These are phyloP conservation scores for Hemicentrotus pulcherrimus DNA, from an alignment of 35 echinoderm and acorn worm species.

Conservation along the genomic window DNA sequence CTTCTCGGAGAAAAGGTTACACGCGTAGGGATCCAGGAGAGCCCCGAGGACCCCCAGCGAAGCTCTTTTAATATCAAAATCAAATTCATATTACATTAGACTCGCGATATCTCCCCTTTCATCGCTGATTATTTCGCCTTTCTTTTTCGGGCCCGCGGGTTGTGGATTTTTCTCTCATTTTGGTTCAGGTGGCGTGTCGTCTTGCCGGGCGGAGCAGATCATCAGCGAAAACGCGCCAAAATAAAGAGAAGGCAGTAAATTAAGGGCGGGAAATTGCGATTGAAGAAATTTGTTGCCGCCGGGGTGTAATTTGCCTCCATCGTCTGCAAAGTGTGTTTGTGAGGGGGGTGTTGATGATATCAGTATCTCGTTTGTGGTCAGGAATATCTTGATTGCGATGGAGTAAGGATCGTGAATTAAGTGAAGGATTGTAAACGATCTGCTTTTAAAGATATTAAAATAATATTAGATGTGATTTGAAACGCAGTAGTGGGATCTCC, in stretches of 20 bases:
- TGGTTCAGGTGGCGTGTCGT: constrained; percentile 17
- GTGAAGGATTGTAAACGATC: background rate
- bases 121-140: constrained; percentile 22
- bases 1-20: constrained; percentile 41
- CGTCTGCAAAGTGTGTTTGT: background rate
- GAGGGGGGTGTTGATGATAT: background rate
- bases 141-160: constrained; percentile 31
- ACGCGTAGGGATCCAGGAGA: constrained; percentile 23
- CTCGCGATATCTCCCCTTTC: constrained; percentile 25
- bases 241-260: constrained; percentile 31
- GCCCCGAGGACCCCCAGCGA: constrained; percentile 17
- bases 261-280: constrained; percentile 45
- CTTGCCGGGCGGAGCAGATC: constrained; percentile 30
- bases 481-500: background rate
- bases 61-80: constrained; percentile 45
- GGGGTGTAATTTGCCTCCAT: constrained; percentile 18
- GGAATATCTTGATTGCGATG: background rate
- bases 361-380: background rate
- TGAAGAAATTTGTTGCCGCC: constrained; percentile 46
- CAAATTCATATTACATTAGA: constrained; percentile 47
- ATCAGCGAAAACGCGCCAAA: constrained; percentile 12
- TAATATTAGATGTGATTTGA: background rate
- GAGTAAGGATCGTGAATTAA: background rate
- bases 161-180: constrained; percentile 42
- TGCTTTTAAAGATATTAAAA: constrained; percentile 15